A percentile compares a stretch with the other conserved stretches of the same genome.
These are phyloP conservation scores for Mesoligia furuncula DNA, from an alignment of 2,888 invertebrate genomes.

Conservation along the genomic window DNA sequence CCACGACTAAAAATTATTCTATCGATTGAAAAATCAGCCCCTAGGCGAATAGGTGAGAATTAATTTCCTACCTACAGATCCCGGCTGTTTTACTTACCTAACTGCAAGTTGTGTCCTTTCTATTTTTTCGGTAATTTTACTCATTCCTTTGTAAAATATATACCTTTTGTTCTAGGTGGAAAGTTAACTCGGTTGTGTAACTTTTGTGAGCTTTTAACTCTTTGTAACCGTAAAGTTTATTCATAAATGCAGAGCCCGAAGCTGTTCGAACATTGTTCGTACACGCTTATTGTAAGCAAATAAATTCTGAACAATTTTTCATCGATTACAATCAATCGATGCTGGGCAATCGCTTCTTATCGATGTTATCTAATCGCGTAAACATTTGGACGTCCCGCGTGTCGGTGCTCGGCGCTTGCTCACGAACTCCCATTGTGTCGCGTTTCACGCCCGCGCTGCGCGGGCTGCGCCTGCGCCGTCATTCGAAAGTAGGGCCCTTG, in stretches of 20 bases:
- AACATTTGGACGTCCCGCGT: slow-evolving; percentile 84
- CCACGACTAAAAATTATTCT: no score
- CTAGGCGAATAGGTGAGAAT: neutral
- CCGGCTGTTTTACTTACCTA: neutral
- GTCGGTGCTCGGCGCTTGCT: slow-evolving; percentile 67
- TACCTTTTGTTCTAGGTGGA: neutral
- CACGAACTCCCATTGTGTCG: slow-evolving; percentile 83
- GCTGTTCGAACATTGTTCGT: slow-evolving; percentile 32
- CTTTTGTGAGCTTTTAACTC: slow-evolving; percentile 10
- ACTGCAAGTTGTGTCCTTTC: neutral
- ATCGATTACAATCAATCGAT: slow-evolving; percentile 74
- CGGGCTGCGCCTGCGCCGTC: slow-evolving; percentile 69
- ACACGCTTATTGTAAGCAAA: slow-evolving; percentile 52
- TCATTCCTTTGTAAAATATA: neutral
- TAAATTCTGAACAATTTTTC: slow-evolving; percentile 65
- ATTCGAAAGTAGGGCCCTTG: slow-evolving; percentile 76
- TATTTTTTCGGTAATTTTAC: neutral
- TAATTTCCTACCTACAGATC: neutral
- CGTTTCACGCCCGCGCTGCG: slow-evolving; percentile 81
- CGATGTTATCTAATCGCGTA: slow-evolving; percentile 82
- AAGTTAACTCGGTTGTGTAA: slow-evolving; percentile 2
- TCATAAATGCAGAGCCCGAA: slow-evolving; percentile 35
- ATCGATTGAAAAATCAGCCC: no score
- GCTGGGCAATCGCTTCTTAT: slow-evolving; percentile 75
- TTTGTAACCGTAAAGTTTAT: slow-evolving; percentile 28